Evolutionary conservation across 1,140 invertebrate genomes (phyloP), one percentile per base, ranked within the genome.

Genomic region (Hesperophylax magnus): DNA sequence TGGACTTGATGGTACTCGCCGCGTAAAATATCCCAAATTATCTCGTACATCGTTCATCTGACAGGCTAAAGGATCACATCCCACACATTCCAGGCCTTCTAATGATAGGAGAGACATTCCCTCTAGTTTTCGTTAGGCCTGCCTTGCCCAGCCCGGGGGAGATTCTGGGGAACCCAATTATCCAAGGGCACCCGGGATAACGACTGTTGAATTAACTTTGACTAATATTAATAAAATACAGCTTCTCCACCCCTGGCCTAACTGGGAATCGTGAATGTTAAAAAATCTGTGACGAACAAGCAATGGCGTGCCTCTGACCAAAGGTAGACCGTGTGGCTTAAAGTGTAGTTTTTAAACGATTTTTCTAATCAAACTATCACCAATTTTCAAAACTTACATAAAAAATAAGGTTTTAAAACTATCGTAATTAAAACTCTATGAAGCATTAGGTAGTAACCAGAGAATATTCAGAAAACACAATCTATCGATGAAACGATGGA

Each of bases 181-280:
- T 79, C 79, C 74, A 18, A 54, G 65, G 78, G 60, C 74, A 58
- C 27, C 71, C 71, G 75, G 82, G 79, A 81, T 83, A 83, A 83
- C 82, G 82, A 83, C 82, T 81, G 82, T 81, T 81, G 82, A 83
- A 83, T 83, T 83, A 83, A 81, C 82, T 83, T 83, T 83, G 82
- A 83, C 82, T 77, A 83, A 81, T 81, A 83, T 83, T 83, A 83
- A 81, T 83, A 83, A 83, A 83, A 83, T 79, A 79, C 69, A 74
- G 78, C 76, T 75, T 69, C 74, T 24, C 31, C 34, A 39, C 81
- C 20, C 75, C 17, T 11, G 75, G 39, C 74, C n/a, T 72, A 72
- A 31, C 69, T 11, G 47, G 52, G 8, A 20, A 72, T 56, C 52
- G 14, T 72, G 22, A n/a, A 56, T 72, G 69, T 5, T 72, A 17